These are phyloP conservation scores for Pseudochaenichthys georgianus DNA, from an alignment of 2,797 vertebrate genomes.

Conservation along the genomic window DNA sequence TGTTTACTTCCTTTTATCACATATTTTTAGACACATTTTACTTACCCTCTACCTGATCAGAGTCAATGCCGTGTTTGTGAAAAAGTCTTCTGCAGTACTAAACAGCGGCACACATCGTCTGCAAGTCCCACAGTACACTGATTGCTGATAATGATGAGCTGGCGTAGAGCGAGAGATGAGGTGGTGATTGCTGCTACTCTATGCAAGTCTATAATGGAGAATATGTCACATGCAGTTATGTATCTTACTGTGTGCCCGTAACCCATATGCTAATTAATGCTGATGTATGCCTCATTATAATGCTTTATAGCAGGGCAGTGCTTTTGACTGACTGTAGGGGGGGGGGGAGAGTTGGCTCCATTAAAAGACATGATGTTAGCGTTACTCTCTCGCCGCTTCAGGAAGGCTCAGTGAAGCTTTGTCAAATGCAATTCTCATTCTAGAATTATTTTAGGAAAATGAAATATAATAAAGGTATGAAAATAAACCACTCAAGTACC, in stretches of 20 bases:
- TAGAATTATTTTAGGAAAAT: constrained; percentile 15
- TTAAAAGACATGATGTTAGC: constrained; percentile 35
- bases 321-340: constrained; percentile 58
- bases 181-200: constrained; percentile 59
- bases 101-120: constrained; percentile 36
- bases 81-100: constrained; percentile 21
- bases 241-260: constrained; percentile 58
- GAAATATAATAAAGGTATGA: constrained; percentile 27
- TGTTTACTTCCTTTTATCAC: constrained; percentile 29
- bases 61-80: constrained; percentile 29
- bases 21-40: constrained; percentile 36
- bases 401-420: constrained; percentile 12
- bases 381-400: constrained; percentile 20
- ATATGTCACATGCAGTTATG: constrained; percentile 71
- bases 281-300: constrained; percentile 81
- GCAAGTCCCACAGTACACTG: constrained; percentile 56
- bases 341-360: constrained; percentile 29
- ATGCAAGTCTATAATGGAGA: constrained; percentile 64
- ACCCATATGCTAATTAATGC: constrained; percentile 78
- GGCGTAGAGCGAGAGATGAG: constrained; percentile 53
- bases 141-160: constrained; percentile 70
- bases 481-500: constrained; percentile 10
- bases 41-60: constrained; percentile 28
- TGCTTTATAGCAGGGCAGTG: constrained; percentile 72
- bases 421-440: not conserved